A percentile compares a stretch with the other conserved stretches of the same genome.
phyloP scores from a whole-genome alignment of 2,113 vertebrate genomes.

The Dunckerocampus dactyliophorus region DNA sequence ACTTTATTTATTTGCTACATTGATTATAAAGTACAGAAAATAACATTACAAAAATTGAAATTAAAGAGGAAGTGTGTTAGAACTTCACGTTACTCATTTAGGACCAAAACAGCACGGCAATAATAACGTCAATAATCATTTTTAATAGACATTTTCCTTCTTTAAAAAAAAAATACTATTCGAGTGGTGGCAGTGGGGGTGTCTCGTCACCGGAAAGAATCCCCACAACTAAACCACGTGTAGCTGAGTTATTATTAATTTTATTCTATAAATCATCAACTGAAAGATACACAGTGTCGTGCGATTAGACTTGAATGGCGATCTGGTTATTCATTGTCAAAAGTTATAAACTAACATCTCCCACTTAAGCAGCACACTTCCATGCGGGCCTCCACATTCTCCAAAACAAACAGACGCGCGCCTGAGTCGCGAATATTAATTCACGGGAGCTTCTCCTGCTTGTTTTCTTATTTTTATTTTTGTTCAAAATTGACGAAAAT shows the following conservation, averaged over 20 bases:
- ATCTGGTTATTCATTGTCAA: constrained; percentile 90
- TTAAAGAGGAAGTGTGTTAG: too few relatives aligned
- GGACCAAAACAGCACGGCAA: too few relatives aligned
- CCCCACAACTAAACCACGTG: constrained; percentile 84
- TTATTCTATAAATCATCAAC: constrained; percentile 99
- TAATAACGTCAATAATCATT: too few relatives aligned
- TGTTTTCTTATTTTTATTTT: too few relatives aligned
- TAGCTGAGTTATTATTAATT: constrained; percentile 90
- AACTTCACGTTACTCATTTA: too few relatives aligned
- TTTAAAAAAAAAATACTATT: too few relatives aligned
- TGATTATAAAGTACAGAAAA: neutral
- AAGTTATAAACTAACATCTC: constrained; percentile 82
- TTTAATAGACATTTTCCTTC: too few relatives aligned
- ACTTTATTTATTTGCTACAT: too few relatives aligned
- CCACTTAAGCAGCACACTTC: constrained; percentile 67
- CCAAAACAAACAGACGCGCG: constrained; percentile 71
- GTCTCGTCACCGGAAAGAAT: constrained; percentile 23
- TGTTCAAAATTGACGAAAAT: too few relatives aligned
- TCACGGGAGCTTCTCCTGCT: too few relatives aligned
- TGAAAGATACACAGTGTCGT: constrained; percentile 90
- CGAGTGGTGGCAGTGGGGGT: neutral
- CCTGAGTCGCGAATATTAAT: constrained; percentile 60
- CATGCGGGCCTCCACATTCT: constrained; percentile 64
- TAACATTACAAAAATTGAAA: too few relatives aligned
- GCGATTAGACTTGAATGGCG: constrained; percentile 83